phyloP scores from a whole-genome alignment of 2,113 vertebrate genomes.

The Benthochromis sp. region DNA sequence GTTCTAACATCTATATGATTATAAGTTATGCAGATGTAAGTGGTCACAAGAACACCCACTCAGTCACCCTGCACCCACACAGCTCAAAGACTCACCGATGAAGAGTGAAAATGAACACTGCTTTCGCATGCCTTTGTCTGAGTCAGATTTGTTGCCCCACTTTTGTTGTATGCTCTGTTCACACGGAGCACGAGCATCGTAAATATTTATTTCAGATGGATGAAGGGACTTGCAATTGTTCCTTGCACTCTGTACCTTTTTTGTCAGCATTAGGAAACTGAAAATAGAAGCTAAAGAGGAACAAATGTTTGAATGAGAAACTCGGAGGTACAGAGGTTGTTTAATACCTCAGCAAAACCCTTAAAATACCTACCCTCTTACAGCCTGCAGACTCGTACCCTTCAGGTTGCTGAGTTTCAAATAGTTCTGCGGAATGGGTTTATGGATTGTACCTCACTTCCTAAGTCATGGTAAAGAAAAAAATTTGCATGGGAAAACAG shows the following conservation, averaged over 20 bases:
- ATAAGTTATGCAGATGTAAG: conserved; percentile 41
- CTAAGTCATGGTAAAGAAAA: background rate
- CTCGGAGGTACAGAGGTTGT: background rate
- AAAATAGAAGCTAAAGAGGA: conserved; percentile 16
- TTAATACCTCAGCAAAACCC: conserved; percentile 11
- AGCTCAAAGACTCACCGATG: background rate
- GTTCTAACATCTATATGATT: conserved; percentile 8
- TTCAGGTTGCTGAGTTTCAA: conserved; percentile 16
- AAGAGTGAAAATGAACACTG: background rate
- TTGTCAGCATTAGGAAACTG: conserved; percentile 18
- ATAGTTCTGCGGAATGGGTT: conserved; percentile 8
- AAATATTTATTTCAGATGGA: conserved; percentile 7
- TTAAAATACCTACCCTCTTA: conserved; percentile 23
- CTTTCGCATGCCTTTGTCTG: background rate
- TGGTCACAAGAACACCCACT: conserved; percentile 40
- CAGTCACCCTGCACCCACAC: conserved; percentile 22
- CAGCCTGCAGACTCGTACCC: background rate
- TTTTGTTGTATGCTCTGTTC: background rate
- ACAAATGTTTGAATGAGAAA: conserved; percentile 20
- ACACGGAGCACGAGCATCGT: background rate
- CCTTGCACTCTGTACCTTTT: background rate
- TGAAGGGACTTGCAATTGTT: background rate
- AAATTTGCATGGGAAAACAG: background rate
- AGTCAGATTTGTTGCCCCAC: background rate
- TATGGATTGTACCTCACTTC: background rate